Conservation (phyloP, 2,888 invertebrate species). For the Colletes collaris region DNA sequence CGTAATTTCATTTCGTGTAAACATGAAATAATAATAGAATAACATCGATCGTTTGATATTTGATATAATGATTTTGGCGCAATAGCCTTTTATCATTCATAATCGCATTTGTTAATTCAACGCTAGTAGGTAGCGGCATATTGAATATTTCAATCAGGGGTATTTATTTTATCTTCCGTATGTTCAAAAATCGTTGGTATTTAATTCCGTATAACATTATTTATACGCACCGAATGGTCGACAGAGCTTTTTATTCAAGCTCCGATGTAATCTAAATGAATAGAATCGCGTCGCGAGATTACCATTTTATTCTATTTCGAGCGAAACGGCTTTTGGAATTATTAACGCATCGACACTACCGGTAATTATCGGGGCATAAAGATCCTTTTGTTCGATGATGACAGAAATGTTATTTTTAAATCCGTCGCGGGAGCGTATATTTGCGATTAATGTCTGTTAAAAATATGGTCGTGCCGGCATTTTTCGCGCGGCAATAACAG, state of each 20-base stretch:
- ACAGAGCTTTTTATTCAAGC: slow-evolving; percentile 15
- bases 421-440: background rate
- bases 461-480: background rate
- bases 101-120: slow-evolving; percentile 15
- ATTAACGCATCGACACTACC: slow-evolving; percentile 10
- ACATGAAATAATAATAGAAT: too few species aligned
- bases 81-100: slow-evolving; percentile 10
- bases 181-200: slow-evolving; percentile 10
- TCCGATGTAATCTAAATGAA: slow-evolving; percentile 22
- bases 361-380: slow-evolving; percentile 6
- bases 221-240: background rate
- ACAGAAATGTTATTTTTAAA: slow-evolving; percentile 25
- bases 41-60: too few species aligned
- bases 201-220: slow-evolving; percentile 28
- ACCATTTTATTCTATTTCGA: slow-evolving; percentile 35
- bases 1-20: slow-evolving; percentile 4
- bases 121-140: background rate
- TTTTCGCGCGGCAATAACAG: slow-evolving; percentile 10
- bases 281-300: slow-evolving; percentile 18
- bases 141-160: slow-evolving; percentile 8
- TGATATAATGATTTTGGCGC: too few species aligned
- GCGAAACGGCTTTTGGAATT: slow-evolving; percentile 32
- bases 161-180: slow-evolving; percentile 21
- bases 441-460: background rate
- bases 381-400: slow-evolving; percentile 5